These are phyloP conservation scores for Enteromius treurensis DNA, from an alignment of 2,797 vertebrate species.

Conservation along the genomic window DNA sequence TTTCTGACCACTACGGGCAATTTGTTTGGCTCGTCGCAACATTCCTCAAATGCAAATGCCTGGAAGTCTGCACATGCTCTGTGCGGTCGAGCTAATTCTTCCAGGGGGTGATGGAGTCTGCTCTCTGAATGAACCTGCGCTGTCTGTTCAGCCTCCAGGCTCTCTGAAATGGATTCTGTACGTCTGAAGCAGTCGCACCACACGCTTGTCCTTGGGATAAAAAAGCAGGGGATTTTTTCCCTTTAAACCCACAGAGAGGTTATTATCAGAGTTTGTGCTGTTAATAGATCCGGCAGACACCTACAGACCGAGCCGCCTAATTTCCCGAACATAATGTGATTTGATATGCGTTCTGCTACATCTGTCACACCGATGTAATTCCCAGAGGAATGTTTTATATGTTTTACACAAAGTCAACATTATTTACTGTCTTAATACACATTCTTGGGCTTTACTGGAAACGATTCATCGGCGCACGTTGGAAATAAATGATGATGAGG, in stretches of 20 bases:
- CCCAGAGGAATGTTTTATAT: background rate
- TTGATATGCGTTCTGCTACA: slow-evolving; percentile 21
- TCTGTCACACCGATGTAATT: background rate
- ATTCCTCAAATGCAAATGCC: slow-evolving; percentile 10
- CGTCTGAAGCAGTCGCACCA: slow-evolving; percentile 13
- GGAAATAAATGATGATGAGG: background rate
- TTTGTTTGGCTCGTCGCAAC: background rate
- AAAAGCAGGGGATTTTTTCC: background rate
- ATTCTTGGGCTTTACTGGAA: background rate
- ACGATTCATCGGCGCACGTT: background rate
- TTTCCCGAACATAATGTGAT: slow-evolving; percentile 22
- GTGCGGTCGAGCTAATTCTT: background rate
- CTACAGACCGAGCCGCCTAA: background rate
- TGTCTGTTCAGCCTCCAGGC: slow-evolving; percentile 40
- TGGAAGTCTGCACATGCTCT: slow-evolving; percentile 17
- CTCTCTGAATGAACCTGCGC: slow-evolving; percentile 38
- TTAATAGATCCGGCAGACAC: slow-evolving; percentile 30
- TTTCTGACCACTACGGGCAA: background rate
- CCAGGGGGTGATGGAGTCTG: slow-evolving; percentile 3
- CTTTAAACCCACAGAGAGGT: slow-evolving; percentile 15
- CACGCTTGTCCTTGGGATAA: slow-evolving; percentile 33
- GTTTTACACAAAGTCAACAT: background rate
- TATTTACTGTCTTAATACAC: slow-evolving; percentile 12
- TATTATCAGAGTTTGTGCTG: slow-evolving; percentile 32
- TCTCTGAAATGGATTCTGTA: slow-evolving; percentile 47